phyloP scores from a whole-genome alignment of 1,140 invertebrate genomes.

The Zaprionus ornatus region DNA sequence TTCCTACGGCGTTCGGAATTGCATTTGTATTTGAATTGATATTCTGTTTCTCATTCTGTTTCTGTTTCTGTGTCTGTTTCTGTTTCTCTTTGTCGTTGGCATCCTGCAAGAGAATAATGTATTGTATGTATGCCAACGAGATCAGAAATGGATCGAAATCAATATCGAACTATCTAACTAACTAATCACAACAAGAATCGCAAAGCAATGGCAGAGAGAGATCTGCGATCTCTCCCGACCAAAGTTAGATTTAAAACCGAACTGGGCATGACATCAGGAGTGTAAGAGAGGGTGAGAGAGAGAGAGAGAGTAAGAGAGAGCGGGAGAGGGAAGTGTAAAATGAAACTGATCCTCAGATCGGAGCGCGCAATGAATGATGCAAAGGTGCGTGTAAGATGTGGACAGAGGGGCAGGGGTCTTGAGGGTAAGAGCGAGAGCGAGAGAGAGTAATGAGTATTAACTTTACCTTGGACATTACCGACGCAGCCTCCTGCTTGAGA shows the following conservation, averaged over 20 bases:
- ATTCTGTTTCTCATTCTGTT: slow-evolving; percentile 46
- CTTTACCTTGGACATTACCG: slow-evolving; percentile 74
- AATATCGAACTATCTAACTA: background rate
- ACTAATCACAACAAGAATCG: background rate
- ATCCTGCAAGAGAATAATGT: slow-evolving; percentile 79
- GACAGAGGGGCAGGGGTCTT: background rate
- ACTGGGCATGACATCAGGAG: background rate
- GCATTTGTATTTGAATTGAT: slow-evolving; percentile 60
- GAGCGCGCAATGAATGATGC: background rate
- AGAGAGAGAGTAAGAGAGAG: background rate
- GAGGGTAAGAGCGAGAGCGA: background rate
- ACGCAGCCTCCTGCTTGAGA: slow-evolving; percentile 76
- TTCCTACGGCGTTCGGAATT: slow-evolving; percentile 67
- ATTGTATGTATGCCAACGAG: slow-evolving; percentile 56
- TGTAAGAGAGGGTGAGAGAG: background rate
- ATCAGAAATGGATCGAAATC: slow-evolving; percentile 14
- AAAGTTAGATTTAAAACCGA: background rate
- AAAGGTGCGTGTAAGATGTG: background rate
- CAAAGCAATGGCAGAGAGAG: background rate
- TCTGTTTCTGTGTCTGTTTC: slow-evolving; percentile 55
- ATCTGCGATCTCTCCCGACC: background rate
- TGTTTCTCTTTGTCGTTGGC: slow-evolving; percentile 74
- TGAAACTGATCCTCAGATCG: background rate
- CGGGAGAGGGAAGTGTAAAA: background rate
- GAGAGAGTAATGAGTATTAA: background rate